Base-by-base conservation (phyloP, 2,797 vertebrate species). In the Cyprinodon diabolis region DNA sequence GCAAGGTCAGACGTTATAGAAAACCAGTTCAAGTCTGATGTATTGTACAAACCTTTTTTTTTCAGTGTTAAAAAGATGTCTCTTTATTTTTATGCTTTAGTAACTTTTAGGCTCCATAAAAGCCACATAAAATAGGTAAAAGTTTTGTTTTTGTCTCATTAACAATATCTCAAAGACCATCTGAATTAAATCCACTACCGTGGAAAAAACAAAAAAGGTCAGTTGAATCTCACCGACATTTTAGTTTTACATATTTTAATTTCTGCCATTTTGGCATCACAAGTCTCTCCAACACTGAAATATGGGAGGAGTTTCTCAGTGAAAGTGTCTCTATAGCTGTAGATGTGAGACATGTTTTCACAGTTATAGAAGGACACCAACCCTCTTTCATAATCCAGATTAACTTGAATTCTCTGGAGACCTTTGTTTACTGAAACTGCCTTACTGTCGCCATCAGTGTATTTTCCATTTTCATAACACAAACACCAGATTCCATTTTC, bases 391-490 rank as follows among this genome's bases (percentile, higher is more conserved):
- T 66, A 75, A 52, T 78, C 56, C 71, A 81, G 68, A n/a, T 74
- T 56, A 67, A 74, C 67, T 30, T 65, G 57, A 72, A 74, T 52
- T 54, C 21, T 82, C 57, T 68, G 72, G 30, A 77, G 75, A 72
- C 15, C 2, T 57, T 66, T 74, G 25, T 71, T 55, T 71, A 55
- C 40, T 23, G 0, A 45, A 2, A 82, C 1, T 5, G 17, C 21
- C 19, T 56, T 0, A 71, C 6, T 0, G 25, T 0, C 8, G 15
- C 19, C 0, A 48, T 7, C 1, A 1, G 5, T 66, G 47, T 60
- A 73, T 69, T 69, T 17, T 55, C 68, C 77, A 68, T 4, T 1
- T 0, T 0, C 0, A 40, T 58, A 2, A 0, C 0, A 0, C 0
- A 76, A 79, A 76, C 74, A 76, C 74, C 74, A 71, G 49, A 71